Percentiles rank a stretch among this genome's conserved stretches.
Evolutionary conservation across 2,113 vertebrate species (phyloP).

Genomic region (Nerophis lumbriciformis): DNA sequence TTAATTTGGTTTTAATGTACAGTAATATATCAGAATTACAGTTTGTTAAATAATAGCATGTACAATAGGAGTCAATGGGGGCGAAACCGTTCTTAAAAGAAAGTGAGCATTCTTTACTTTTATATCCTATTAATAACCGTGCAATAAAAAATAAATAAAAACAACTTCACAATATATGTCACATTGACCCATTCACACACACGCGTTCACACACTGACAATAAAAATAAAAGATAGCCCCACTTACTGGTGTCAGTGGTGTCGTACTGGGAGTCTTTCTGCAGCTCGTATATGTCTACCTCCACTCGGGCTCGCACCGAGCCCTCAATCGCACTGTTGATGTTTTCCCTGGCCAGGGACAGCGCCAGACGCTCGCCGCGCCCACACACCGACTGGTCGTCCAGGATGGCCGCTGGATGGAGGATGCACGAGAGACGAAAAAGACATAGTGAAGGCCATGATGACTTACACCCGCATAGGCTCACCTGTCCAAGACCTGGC

Average conservation of each 20-base stretch:
- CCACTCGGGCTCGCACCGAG: constrained; percentile 79
- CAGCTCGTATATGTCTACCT: constrained; percentile 91
- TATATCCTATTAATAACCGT: no score
- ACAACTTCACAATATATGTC: no score
- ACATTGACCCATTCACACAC: no score
- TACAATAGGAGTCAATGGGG: no score
- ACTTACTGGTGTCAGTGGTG: constrained; percentile 92
- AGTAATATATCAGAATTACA: no score
- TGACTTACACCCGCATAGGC: constrained; percentile 95
- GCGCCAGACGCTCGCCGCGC: constrained; percentile 83
- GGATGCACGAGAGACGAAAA: constrained; percentile 24
- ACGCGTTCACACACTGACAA: no score
- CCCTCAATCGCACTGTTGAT: constrained; percentile 88
- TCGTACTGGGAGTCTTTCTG: constrained; percentile 92
- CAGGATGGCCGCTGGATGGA: constrained; percentile 74
- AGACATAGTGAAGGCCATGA: constrained; percentile 13
- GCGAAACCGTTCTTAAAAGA: no score
- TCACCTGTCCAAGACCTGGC: constrained; percentile 95
- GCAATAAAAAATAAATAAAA: no score
- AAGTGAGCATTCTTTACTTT: no score
- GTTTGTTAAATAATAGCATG: no score
- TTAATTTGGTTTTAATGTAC: no score
- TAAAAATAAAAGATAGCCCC: neutral
- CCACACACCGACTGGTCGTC: constrained; percentile 91
- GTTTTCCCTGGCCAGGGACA: constrained; percentile 87